Conservation (phyloP, 2,797 vertebrate species). For the Chelonia mydas region DNA sequence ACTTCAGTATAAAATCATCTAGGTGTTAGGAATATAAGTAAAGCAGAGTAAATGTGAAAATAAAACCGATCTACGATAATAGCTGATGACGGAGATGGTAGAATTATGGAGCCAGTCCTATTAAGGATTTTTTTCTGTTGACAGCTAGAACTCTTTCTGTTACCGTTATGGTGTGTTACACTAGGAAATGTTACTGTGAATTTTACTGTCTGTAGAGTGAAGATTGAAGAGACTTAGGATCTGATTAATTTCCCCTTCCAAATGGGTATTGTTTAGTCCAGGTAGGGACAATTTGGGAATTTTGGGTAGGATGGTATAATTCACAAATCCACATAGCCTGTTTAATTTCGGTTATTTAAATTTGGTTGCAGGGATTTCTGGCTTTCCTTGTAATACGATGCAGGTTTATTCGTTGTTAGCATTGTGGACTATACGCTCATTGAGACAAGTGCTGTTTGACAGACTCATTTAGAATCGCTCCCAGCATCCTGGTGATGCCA, state of each 20-base stretch:
- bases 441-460: neutral
- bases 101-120: neutral
- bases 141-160: neutral
- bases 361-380: neutral
- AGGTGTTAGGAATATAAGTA: neutral
- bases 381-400: neutral
- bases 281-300: neutral
- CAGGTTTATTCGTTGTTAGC: neutral
- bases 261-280: neutral
- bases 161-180: neutral
- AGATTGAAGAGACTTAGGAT: neutral
- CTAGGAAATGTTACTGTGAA: neutral
- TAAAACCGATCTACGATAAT: neutral
- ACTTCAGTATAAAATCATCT: constrained; percentile 14
- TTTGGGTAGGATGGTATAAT: neutral
- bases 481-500: neutral
- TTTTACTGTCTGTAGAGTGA: neutral
- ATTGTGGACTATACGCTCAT: neutral
- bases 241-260: neutral
- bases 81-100: neutral
- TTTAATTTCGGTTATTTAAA: neutral
- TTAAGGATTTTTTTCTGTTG: neutral
- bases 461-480: neutral
- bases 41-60: neutral
- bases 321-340: neutral